phyloP scores from a whole-genome alignment of 2,113 vertebrate genomes.

The Phoxinus phoxinus region DNA sequence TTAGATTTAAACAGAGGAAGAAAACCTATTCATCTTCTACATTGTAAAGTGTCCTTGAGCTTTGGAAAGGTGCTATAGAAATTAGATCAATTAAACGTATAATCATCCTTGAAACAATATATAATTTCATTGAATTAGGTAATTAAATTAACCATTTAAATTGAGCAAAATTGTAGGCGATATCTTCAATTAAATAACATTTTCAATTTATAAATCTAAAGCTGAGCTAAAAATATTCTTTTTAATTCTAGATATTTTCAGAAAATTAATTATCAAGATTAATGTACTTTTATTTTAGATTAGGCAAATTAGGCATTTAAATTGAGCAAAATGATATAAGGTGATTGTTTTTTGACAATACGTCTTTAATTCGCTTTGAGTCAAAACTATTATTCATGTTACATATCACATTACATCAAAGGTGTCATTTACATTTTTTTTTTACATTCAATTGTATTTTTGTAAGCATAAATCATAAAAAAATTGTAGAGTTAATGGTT shows the following conservation, averaged over 20 bases:
- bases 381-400: no score
- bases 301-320: background rate
- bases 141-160: slow-evolving; percentile 2
- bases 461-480: background rate
- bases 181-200: no score
- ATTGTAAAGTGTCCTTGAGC: no score
- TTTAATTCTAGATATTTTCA: background rate
- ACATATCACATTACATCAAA: no score
- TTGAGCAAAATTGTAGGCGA: background rate
- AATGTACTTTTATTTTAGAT: background rate
- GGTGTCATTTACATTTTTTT: no score
- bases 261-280: background rate
- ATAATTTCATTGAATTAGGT: background rate
- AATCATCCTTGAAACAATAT: no score
- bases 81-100: no score
- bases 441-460: background rate
- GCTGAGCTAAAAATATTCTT: background rate
- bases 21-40: background rate
- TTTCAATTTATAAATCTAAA: background rate
- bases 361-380: background rate
- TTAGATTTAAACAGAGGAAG: slow-evolving; percentile 3
- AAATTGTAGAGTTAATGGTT: background rate
- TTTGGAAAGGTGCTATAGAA: no score
- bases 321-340: background rate
- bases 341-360: background rate